These are phyloP conservation scores for Danaus plexippus DNA, from an alignment of 1,140 invertebrate genomes.

Conservation along the genomic window DNA sequence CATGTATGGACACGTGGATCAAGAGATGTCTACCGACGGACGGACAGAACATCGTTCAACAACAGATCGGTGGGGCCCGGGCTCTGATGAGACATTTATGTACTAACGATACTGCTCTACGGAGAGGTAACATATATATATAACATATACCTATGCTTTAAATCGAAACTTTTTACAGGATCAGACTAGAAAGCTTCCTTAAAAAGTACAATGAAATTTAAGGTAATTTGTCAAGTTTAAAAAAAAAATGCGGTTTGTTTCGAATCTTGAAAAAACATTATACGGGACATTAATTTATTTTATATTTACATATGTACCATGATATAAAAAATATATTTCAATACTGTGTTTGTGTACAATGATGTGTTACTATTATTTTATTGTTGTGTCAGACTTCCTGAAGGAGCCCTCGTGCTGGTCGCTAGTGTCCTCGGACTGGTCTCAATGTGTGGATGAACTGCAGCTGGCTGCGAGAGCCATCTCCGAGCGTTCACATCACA, in stretches of 20 bases:
- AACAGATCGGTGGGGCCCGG: slow-evolving; percentile 52
- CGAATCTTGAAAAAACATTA: too few species aligned
- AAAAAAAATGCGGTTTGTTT: too few species aligned
- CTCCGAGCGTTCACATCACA: slow-evolving; percentile 42
- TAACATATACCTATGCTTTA: too few species aligned
- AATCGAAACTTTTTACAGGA: too few species aligned
- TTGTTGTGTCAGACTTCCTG: slow-evolving; percentile 40
- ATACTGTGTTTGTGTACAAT: neutral
- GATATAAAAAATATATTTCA: neutral
- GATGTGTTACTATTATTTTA: neutral
- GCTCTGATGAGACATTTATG: slow-evolving; percentile 56
- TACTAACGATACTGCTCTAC: slow-evolving; percentile 49
- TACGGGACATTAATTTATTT: too few species aligned
- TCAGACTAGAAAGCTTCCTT: too few species aligned
- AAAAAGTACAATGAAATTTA: too few species aligned
- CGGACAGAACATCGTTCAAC: slow-evolving; percentile 50
- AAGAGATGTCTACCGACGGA: slow-evolving; percentile 54
- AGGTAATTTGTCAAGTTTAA: too few species aligned
- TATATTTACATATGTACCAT: too few species aligned
- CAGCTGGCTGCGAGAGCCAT: slow-evolving; percentile 47
- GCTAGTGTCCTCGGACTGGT: slow-evolving; percentile 52
- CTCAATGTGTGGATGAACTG: slow-evolving; percentile 49
- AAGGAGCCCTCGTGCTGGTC: slow-evolving; percentile 52
- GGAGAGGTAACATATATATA: slow-evolving; percentile 34
- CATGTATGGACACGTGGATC: slow-evolving; percentile 62